phyloP scores from a whole-genome alignment of 1,140 invertebrate genomes.

The Bombus impatiens region DNA sequence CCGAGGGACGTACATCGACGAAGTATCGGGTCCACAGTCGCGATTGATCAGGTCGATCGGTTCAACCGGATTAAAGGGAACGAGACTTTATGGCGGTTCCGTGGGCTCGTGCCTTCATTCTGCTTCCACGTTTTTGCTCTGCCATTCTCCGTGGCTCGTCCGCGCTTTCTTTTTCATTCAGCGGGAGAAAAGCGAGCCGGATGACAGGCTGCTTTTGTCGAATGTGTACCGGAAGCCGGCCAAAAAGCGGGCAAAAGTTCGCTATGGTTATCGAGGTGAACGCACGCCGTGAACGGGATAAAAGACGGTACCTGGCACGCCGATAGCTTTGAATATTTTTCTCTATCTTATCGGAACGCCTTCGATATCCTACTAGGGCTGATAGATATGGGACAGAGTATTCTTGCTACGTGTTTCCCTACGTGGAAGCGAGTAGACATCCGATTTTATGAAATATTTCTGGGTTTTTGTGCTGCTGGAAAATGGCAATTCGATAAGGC shows the following conservation, averaged over 20 bases:
- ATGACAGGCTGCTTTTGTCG: conserved; percentile 7
- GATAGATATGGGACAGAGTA: neutral
- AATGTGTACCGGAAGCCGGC: neutral
- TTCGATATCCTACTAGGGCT: neutral
- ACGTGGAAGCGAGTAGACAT: neutral
- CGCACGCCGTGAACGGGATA: conserved; percentile 6
- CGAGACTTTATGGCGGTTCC: conserved; percentile 62
- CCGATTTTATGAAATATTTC: neutral
- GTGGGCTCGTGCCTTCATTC: too few relatives aligned
- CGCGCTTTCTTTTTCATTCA: neutral
- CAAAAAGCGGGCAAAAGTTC: neutral
- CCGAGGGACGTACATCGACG: conserved; percentile 8
- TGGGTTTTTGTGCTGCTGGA: neutral
- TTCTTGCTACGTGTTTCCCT: neutral
- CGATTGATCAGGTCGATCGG: conserved; percentile 33
- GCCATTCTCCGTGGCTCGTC: neutral
- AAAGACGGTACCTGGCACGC: neutral
- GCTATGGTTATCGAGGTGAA: neutral
- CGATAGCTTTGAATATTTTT: conserved; percentile 18
- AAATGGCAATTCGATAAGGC: too few relatives aligned
- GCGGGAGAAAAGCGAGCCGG: too few relatives aligned
- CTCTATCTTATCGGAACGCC: conserved; percentile 17
- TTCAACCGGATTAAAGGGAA: conserved; percentile 71
- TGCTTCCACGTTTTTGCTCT: neutral
- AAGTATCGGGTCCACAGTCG: conserved; percentile 9